phyloP scores from a whole-genome alignment of 2,113 vertebrate genomes.

The Brachypteracias leptosomus region DNA sequence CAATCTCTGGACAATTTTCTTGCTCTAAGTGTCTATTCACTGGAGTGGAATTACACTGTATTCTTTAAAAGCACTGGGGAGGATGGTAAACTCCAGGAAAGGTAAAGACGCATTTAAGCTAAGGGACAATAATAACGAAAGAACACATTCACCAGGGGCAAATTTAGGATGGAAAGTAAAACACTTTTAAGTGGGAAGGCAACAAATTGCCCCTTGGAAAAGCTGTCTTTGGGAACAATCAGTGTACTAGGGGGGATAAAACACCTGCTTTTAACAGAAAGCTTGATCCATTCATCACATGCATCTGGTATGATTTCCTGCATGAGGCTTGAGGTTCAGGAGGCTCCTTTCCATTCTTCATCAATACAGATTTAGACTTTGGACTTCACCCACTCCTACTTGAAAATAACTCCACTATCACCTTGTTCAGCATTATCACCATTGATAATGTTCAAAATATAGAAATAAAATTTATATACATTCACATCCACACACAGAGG shows the following conservation, averaged over 20 bases:
- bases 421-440: background rate
- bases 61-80: background rate
- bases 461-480: background rate
- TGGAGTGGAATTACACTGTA: background rate
- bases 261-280: background rate
- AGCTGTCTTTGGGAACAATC: background rate
- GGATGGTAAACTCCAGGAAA: background rate
- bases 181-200: background rate
- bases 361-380: background rate
- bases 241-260: background rate
- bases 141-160: background rate
- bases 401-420: background rate
- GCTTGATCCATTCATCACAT: background rate
- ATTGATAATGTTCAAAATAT: background rate
- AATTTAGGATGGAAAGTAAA: conserved; percentile 3
- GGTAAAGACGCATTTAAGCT: background rate
- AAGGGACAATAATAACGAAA: background rate
- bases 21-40: background rate
- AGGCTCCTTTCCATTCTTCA: background rate
- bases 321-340: background rate
- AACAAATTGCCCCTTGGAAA: background rate
- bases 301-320: background rate
- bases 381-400: background rate
- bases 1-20: background rate
- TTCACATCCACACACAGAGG: background rate